Conservation (phyloP, 2,797 vertebrate genomes). For the Poecilia gillii region DNA sequence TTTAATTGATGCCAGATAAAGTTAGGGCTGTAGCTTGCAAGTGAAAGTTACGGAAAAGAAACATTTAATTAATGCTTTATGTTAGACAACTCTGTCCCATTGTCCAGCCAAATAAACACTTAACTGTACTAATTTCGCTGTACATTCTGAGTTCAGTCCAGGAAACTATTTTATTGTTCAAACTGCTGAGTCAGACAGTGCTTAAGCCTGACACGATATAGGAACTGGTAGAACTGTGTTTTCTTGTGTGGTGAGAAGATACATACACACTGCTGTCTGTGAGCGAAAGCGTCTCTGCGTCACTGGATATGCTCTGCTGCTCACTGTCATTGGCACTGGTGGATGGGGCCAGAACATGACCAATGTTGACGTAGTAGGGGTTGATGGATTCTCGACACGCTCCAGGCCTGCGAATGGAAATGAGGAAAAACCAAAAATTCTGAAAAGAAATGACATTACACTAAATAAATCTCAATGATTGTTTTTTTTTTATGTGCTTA, state of each 20-base stretch:
- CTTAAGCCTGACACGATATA: not conserved
- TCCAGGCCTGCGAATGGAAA: conserved; percentile 59
- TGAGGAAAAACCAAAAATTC: conserved; percentile 11
- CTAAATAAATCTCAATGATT: not conserved
- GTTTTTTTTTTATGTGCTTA: too few species aligned
- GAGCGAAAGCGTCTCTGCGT: conserved; percentile 93
- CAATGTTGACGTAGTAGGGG: conserved; percentile 92
- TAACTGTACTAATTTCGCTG: not conserved
- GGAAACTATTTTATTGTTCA: not conserved
- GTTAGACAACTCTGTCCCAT: not conserved
- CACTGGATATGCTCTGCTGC: conserved; percentile 99
- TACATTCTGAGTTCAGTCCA: not conserved
- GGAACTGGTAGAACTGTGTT: conserved; percentile 7
- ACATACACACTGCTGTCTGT: conserved; percentile 98
- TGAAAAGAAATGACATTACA: conserved; percentile 6
- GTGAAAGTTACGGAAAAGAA: not conserved
- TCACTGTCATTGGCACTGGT: conserved; percentile 97
- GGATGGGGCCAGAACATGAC: conserved; percentile 90
- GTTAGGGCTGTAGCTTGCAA: conserved; percentile 8
- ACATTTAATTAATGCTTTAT: not conserved
- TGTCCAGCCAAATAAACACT: not conserved
- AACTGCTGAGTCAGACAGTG: not conserved
- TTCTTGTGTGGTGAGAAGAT: conserved; percentile 1
- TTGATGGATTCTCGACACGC: conserved; percentile 89
- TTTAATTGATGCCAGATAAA: conserved; percentile 27